phyloP scores from a whole-genome alignment of 2,797 vertebrate species.

The Chelon labrosus region DNA sequence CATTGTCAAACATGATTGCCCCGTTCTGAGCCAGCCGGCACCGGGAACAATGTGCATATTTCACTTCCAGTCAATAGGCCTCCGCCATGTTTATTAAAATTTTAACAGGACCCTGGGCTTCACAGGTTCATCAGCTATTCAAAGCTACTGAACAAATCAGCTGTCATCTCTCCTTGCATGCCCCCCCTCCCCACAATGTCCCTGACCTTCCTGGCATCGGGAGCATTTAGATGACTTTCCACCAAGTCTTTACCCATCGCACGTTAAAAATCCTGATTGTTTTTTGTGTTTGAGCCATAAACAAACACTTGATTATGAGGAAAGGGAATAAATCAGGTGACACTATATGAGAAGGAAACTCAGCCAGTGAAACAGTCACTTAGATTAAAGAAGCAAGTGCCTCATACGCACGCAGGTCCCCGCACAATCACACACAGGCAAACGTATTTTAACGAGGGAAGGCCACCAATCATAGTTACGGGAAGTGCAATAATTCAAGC shows the following conservation, averaged over 20 bases:
- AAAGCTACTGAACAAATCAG: conserved; percentile 83
- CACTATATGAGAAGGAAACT: conserved; percentile 67
- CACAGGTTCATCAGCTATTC: conserved; percentile 89
- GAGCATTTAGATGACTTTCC: conserved; percentile 78
- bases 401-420: conserved; percentile 24
- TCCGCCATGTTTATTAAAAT: conserved; percentile 90
- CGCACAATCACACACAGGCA: conserved; percentile 22
- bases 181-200: conserved; percentile 23
- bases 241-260: conserved; percentile 81
- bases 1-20: conserved; percentile 87
- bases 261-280: conserved; percentile 85
- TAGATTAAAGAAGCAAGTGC: conserved; percentile 78
- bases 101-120: conserved; percentile 86
- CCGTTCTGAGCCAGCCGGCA: conserved; percentile 81
- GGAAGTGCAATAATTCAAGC: conserved; percentile 27
- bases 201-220: conserved; percentile 82
- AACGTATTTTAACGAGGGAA: conserved; percentile 32
- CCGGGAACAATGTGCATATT: conserved; percentile 84
- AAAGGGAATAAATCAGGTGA: conserved; percentile 83
- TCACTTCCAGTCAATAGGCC: conserved; percentile 88
- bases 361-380: conserved; percentile 75
- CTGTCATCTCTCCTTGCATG: conserved; percentile 66
- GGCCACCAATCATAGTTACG: conserved; percentile 23
- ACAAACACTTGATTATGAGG: conserved; percentile 87
- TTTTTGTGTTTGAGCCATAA: conserved; percentile 86